A percentile compares a stretch with the other conserved stretches of the same genome.
Evolutionary conservation across 2,797 vertebrate genomes (phyloP).

Genomic region (Enoplosus armatus): DNA sequence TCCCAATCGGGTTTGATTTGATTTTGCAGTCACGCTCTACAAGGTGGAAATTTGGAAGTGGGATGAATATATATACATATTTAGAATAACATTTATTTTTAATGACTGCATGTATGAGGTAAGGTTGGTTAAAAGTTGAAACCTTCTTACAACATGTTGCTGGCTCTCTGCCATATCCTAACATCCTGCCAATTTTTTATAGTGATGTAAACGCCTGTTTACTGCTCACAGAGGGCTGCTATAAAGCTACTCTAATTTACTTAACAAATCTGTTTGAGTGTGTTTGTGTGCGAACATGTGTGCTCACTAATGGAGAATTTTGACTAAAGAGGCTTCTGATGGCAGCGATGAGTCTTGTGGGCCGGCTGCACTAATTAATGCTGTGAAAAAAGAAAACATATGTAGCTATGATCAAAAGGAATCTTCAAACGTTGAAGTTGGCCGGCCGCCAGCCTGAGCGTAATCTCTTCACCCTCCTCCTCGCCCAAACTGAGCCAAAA

Average conservation of each 20-base stretch:
- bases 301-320: constrained; percentile 55
- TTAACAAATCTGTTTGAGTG: constrained; percentile 46
- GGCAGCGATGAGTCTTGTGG: constrained; percentile 50
- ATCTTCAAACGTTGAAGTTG: constrained; percentile 61
- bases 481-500: constrained; percentile 29
- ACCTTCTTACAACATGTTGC: constrained; percentile 8
- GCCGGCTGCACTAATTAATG: constrained; percentile 67
- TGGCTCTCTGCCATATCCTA: constrained; percentile 35
- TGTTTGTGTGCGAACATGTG: constrained; percentile 29
- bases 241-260: constrained; percentile 59
- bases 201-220: constrained; percentile 58
- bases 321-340: constrained; percentile 48
- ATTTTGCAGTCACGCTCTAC: background rate
- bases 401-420: constrained; percentile 67
- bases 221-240: constrained; percentile 53
- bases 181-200: constrained; percentile 44
- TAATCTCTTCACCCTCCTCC: constrained; percentile 32
- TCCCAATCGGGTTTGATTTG: background rate
- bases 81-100: constrained; percentile 12
- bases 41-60: background rate
- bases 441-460: constrained; percentile 47
- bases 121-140: background rate
- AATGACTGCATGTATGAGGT: background rate
- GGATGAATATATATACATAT: background rate
- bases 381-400: constrained; percentile 39